These are phyloP conservation scores for Protosalanx chinensis DNA, from an alignment of 2,797 vertebrate genomes.

Conservation along the genomic window DNA sequence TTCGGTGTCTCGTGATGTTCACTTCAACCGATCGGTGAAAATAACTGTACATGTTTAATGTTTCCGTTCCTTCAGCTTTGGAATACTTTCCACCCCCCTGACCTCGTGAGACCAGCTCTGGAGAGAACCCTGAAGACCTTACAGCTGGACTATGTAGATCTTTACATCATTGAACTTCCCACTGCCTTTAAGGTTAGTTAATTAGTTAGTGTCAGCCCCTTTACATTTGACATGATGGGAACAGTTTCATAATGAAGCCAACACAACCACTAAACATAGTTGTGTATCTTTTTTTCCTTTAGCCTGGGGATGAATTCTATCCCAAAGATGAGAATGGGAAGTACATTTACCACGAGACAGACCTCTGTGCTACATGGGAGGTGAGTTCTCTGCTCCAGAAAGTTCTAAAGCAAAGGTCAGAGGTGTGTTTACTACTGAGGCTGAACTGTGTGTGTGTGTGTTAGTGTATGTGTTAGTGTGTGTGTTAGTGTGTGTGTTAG, in stretches of 20 bases:
- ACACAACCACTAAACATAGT: not conserved
- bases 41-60: not conserved
- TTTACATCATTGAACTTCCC: conserved; percentile 90
- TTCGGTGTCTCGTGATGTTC: not conserved
- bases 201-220: too few species aligned
- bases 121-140: conserved; percentile 81
- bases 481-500: too few species aligned
- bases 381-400: conserved; percentile 64
- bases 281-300: conserved; percentile 38
- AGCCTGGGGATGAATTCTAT: conserved; percentile 84
- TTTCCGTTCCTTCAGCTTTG: conserved; percentile 76
- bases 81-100: conserved; percentile 82
- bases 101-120: conserved; percentile 80
- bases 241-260: conserved; percentile 13
- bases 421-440: not conserved
- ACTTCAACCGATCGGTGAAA: not conserved
- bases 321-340: conserved; percentile 84
- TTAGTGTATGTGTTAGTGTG: too few species aligned
- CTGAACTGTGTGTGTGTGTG: not conserved
- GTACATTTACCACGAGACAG: conserved; percentile 79
- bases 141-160: conserved; percentile 88
- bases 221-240: too few species aligned
- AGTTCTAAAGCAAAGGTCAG: not conserved
- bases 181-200: conserved; percentile 86
- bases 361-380: conserved; percentile 93